Percentiles rank a stretch among this genome's conserved stretches.
Conservation (phyloP, 37 sponge, comb jelly and placozoan species). For the Haliclona indistincta region DNA sequence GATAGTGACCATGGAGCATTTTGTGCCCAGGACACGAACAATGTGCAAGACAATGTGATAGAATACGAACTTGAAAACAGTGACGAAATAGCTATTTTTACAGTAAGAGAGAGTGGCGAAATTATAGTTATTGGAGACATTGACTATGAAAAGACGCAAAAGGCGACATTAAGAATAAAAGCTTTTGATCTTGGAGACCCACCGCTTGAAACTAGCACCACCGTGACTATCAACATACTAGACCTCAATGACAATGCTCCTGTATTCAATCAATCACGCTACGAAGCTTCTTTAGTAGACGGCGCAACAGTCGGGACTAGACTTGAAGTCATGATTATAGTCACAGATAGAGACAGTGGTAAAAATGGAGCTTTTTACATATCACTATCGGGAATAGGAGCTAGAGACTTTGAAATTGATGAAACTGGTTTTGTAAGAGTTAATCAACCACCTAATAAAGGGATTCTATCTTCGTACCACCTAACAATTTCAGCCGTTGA, state of each 20-base stretch:
- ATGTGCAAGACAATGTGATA: constrained; percentile 21
- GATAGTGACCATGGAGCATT: constrained; percentile 62
- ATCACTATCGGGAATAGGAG: constrained; percentile 19
- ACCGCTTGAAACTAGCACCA: not conserved
- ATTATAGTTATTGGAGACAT: constrained; percentile 51
- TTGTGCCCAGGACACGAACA: constrained; percentile 32
- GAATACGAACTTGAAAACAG: constrained; percentile 15
- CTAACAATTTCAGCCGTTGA: constrained; percentile 65
- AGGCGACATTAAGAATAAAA: constrained; percentile 20
- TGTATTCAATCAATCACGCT: not conserved
- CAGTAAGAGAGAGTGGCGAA: constrained; percentile 29
- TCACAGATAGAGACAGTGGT: constrained; percentile 59
- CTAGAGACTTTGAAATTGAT: constrained; percentile 36
- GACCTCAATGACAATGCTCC: constrained; percentile 44
- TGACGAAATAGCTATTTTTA: constrained; percentile 31
- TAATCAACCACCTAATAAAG: constrained; percentile 36
- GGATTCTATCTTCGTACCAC: constrained; percentile 4
- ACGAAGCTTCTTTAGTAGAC: constrained; percentile 25
- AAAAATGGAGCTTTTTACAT: constrained; percentile 20
- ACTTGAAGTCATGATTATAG: constrained; percentile 22
- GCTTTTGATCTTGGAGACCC: constrained; percentile 8
- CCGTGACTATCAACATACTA: constrained; percentile 15
- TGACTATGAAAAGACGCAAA: constrained; percentile 30
- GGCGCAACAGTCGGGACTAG: constrained; percentile 33
- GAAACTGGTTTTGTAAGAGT: constrained; percentile 22